These are phyloP conservation scores for Lysandra coridon DNA, from an alignment of 2,888 invertebrate species.

Conservation along the genomic window DNA sequence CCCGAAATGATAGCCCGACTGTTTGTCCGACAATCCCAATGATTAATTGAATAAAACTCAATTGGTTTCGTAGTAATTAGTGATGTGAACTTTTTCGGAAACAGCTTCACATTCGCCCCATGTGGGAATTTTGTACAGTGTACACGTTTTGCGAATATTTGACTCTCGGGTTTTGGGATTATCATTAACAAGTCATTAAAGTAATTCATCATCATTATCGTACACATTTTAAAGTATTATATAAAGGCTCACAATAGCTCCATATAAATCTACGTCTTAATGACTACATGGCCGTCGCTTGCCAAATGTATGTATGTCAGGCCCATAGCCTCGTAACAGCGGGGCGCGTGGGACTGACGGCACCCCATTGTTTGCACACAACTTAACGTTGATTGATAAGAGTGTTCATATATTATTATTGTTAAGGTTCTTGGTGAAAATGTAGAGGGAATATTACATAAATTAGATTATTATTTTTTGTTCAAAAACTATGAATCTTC, in stretches of 20 bases:
- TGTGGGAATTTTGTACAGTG: neutral
- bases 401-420: neutral
- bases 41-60: constrained; percentile 28
- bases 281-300: constrained; percentile 10
- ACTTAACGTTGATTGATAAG: constrained; percentile 27
- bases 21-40: constrained; percentile 8
- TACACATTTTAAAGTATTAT: neutral
- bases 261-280: constrained; percentile 17
- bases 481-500: too few relatives aligned
- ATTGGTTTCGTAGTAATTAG: constrained; percentile 17
- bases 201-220: neutral
- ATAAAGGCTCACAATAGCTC: neutral
- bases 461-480: neutral
- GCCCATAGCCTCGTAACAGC: constrained; percentile 23
- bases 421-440: neutral
- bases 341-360: constrained; percentile 13
- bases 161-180: too few relatives aligned
- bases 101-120: neutral
- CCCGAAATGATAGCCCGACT: constrained; percentile 14
- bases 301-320: constrained; percentile 28
- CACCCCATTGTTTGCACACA: constrained; percentile 27
- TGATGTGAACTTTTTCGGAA: neutral
- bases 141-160: neutral
- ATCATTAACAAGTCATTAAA: too few relatives aligned
- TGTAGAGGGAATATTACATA: neutral